phyloP scores from a whole-genome alignment of 1,140 invertebrate species.

The Forficula auricularia region DNA sequence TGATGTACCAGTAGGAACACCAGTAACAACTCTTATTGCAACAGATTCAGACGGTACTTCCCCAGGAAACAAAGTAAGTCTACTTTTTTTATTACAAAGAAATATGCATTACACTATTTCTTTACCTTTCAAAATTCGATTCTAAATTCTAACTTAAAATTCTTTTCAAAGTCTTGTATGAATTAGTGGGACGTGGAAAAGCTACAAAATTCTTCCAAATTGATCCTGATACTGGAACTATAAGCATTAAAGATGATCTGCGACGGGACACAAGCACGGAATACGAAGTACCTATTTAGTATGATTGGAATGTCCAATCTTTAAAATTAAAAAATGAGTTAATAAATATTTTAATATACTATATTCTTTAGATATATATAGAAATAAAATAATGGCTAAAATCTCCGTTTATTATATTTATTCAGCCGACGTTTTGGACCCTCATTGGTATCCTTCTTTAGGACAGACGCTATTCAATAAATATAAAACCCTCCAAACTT shows the following conservation, averaged over 20 bases:
- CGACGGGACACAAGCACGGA: constrained; percentile 68
- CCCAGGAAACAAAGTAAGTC: constrained; percentile 56
- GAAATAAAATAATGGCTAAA: too few species aligned
- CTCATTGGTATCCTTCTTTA: too few species aligned
- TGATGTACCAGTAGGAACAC: constrained; percentile 58
- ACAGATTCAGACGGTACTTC: constrained; percentile 65
- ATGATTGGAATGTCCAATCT: too few species aligned
- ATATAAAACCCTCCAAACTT: too few species aligned
- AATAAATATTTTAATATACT: not conserved
- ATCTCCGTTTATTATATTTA: too few species aligned
- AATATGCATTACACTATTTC: constrained; percentile 1
- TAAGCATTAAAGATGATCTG: constrained; percentile 62
- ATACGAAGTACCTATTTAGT: constrained; percentile 44
- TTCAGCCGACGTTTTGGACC: too few species aligned
- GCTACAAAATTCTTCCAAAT: constrained; percentile 69
- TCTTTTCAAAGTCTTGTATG: constrained; percentile 42
- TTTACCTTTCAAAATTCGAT: constrained; percentile 5
- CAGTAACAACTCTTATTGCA: constrained; percentile 57
- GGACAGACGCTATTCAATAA: too few species aligned
- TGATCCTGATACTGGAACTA: constrained; percentile 59
- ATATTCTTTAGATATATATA: not conserved
- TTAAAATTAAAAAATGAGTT: not conserved
- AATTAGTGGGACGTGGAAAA: constrained; percentile 61
- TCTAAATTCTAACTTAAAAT: not conserved
- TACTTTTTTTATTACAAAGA: constrained; percentile 1